phyloP scores from a whole-genome alignment of 35 echinoderm and acorn worm species.

The Apostichopus californicus region DNA sequence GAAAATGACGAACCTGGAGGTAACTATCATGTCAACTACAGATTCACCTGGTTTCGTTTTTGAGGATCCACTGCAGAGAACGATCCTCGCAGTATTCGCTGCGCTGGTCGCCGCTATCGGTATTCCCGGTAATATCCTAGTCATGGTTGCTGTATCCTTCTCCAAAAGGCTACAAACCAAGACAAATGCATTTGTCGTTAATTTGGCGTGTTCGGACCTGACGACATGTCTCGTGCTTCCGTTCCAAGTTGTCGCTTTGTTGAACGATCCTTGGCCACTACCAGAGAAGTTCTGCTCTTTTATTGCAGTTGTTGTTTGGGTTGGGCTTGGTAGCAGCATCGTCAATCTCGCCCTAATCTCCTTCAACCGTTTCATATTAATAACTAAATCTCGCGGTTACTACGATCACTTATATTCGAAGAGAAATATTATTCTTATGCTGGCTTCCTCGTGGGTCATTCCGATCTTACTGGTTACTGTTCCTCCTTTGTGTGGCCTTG shows the following conservation, averaged over 20 bases:
- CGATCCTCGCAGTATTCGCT: not conserved
- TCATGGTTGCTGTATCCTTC: conserved; percentile 16
- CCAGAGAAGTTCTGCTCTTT: not conserved
- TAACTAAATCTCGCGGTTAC: conserved; percentile 40
- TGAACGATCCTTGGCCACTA: not conserved
- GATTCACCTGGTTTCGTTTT: not conserved
- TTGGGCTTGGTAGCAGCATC: conserved; percentile 17
- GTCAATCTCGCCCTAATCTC: conserved; percentile 56
- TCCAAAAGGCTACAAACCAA: not conserved
- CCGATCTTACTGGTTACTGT: not conserved
- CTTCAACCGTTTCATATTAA: conserved; percentile 57
- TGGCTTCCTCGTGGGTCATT: not conserved
- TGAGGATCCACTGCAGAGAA: conserved; percentile 10
- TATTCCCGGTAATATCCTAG: conserved; percentile 55
- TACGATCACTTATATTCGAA: not conserved
- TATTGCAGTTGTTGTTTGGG: not conserved
- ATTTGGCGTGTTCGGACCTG: conserved; percentile 14
- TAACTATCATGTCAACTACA: not conserved
- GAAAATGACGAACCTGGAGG: not conserved
- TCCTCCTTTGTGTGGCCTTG: not conserved
- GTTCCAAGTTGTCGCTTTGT: no score
- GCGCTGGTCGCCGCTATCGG: not conserved
- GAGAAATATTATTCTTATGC: not conserved
- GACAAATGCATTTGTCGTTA: not conserved
- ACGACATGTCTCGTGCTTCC: not conserved